Evolutionary conservation across 2,888 invertebrate species (phyloP).

Genomic region (Arge pagana): DNA sequence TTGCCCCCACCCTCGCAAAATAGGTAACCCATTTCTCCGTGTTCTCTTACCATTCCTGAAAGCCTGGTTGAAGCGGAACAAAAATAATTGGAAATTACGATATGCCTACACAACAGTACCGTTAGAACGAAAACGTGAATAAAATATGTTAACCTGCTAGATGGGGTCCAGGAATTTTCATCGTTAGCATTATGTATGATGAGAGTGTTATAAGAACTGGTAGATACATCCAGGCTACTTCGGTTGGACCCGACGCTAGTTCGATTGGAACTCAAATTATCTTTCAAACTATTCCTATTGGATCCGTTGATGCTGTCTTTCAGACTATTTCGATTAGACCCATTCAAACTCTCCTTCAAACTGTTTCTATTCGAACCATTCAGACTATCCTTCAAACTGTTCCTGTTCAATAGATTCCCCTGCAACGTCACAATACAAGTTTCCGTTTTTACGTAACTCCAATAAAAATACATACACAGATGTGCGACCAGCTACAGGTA

Average conservation of each 20-base stretch:
- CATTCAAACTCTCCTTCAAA: constrained; percentile 53
- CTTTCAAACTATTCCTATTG: constrained; percentile 61
- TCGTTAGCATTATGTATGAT: constrained; percentile 78
- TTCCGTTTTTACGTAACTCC: constrained; percentile 20
- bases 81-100: too few species aligned
- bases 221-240: constrained; percentile 73
- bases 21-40: constrained; percentile 54
- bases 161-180: constrained; percentile 71
- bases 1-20: constrained; percentile 53
- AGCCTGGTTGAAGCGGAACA: too few species aligned
- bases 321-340: constrained; percentile 54
- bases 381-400: constrained; percentile 53
- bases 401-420: constrained; percentile 54
- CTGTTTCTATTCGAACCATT: constrained; percentile 55
- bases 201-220: constrained; percentile 81
- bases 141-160: constrained; percentile 53
- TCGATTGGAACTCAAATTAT: constrained; percentile 65
- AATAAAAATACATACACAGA: background rate
- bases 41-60: constrained; percentile 53
- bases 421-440: constrained; percentile 27
- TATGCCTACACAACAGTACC: too few species aligned
- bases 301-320: constrained; percentile 56
- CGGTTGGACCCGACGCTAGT: constrained; percentile 69
- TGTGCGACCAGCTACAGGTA: too few species aligned
- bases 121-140: too few species aligned